Conservation (phyloP, 2,797 vertebrate species). For the Alcedo quadribrachys region DNA sequence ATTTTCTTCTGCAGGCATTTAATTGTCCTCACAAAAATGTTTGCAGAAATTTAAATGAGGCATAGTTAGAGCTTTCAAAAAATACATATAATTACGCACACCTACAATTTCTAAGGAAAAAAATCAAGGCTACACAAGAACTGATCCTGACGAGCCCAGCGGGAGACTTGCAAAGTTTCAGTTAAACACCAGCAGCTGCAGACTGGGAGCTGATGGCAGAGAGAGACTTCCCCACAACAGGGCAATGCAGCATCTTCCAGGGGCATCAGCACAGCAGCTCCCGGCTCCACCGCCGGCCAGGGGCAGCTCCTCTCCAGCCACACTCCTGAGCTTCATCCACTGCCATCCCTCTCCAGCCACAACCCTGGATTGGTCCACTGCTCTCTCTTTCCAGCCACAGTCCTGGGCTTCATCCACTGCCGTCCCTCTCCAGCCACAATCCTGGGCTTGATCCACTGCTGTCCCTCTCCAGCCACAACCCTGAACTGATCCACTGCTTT, state of each 20-base stretch:
- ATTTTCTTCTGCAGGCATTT: conserved; percentile 72
- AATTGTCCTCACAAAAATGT: conserved; percentile 74
- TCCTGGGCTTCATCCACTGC: too few relatives aligned
- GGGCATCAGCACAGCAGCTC: not conserved
- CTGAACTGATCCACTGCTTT: not conserved
- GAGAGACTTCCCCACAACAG: not conserved
- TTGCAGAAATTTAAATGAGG: conserved; percentile 75
- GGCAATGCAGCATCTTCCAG: not conserved
- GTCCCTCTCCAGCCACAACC: too few relatives aligned
- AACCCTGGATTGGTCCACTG: too few relatives aligned
- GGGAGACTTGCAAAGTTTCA: conserved; percentile 34
- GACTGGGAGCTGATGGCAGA: not conserved
- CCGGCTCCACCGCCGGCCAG: not conserved
- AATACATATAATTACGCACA: conserved; percentile 74
- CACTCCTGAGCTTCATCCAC: not conserved
- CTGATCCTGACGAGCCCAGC: conserved; percentile 42
- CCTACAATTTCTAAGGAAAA: conserved; percentile 67
- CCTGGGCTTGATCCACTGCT: not conserved
- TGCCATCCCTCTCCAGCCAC: too few relatives aligned
- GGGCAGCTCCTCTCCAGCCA: rapidly evolving
- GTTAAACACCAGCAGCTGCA: not conserved
- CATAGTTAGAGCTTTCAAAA: conserved; percentile 70
- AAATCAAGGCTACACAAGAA: conserved; percentile 58
- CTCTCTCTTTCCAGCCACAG: too few relatives aligned
- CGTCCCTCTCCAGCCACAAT: rapidly evolving